Evolutionary conservation across 2,113 vertebrate species (phyloP).

Genomic region (Nicator chloris): DNA sequence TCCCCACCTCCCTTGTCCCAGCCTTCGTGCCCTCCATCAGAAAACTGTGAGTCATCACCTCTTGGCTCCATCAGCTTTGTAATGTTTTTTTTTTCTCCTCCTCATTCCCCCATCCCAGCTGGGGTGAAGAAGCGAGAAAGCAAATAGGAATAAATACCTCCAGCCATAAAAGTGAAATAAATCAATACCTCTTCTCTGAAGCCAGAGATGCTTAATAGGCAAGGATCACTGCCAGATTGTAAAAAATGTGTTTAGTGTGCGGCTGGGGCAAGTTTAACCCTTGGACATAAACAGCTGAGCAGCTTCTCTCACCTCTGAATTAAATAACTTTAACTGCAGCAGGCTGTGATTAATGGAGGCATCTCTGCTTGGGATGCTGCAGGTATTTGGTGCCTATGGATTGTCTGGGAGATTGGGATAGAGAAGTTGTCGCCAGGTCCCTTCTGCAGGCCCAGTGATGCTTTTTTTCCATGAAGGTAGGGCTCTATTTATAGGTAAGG

Average conservation of each 20-base stretch:
- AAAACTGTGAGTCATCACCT: slow-evolving; percentile 29
- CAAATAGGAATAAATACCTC: slow-evolving; percentile 68
- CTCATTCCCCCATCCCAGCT: not conserved
- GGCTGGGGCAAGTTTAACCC: slow-evolving; percentile 47
- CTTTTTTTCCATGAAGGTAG: not conserved
- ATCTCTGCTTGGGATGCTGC: not conserved
- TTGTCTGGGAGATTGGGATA: not conserved
- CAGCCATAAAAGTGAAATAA: slow-evolving; percentile 67
- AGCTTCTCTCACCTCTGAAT: slow-evolving; percentile 39
- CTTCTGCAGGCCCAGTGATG: not conserved
- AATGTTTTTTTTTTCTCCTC: not conserved
- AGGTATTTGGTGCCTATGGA: not conserved
- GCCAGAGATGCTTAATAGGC: slow-evolving; percentile 70
- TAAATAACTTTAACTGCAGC: slow-evolving; percentile 43
- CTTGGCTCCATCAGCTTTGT: not conserved
- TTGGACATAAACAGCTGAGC: slow-evolving; percentile 44
- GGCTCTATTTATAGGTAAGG: not conserved
- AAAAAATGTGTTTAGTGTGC: slow-evolving; percentile 61
- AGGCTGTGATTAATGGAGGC: slow-evolving; percentile 8
- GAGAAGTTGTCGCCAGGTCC: not conserved
- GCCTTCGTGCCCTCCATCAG: not conserved
- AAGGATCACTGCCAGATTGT: slow-evolving; percentile 69
- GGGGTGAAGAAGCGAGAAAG: slow-evolving; percentile 35
- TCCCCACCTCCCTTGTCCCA: not conserved
- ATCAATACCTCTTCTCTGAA: slow-evolving; percentile 66